These are phyloP conservation scores for Drepana arcuata DNA, from an alignment of 1,140 invertebrate species.

Conservation along the genomic window DNA sequence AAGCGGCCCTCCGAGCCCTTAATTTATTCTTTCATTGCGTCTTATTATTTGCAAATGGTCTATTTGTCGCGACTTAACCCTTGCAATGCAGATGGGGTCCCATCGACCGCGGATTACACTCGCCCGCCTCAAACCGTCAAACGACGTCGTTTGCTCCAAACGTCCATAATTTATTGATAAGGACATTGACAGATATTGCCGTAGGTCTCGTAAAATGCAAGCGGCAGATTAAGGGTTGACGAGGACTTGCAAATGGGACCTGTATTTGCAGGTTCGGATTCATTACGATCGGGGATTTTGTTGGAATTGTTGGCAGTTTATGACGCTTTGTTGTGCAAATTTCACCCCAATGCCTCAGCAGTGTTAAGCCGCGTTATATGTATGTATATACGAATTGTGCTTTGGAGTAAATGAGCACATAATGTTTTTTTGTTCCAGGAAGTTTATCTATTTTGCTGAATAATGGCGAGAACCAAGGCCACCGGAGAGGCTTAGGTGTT, in stretches of 20 bases:
- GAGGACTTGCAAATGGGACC: conserved; percentile 58
- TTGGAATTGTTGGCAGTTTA: conserved; percentile 33
- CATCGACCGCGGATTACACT: conserved; percentile 49
- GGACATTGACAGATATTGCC: conserved; percentile 70
- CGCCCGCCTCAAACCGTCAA: conserved; percentile 59
- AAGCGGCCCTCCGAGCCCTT: conserved; percentile 25
- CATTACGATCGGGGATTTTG: conserved; percentile 43
- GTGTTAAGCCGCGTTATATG: conserved; percentile 7
- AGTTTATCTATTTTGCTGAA: background rate
- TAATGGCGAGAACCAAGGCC: no score
- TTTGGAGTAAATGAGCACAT: background rate
- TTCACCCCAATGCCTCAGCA: conserved; percentile 7
- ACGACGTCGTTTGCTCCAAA: conserved; percentile 61
- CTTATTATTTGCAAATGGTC: conserved; percentile 72
- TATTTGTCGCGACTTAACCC: conserved; percentile 71
- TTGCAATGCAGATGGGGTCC: conserved; percentile 64
- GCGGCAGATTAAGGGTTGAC: conserved; percentile 61
- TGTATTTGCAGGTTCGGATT: conserved; percentile 40
- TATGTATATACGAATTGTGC: conserved; percentile 2
- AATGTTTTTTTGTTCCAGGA: background rate
- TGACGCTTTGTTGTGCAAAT: conserved; percentile 25
- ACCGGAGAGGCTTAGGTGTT: no score
- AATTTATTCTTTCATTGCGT: conserved; percentile 71
- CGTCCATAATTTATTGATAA: conserved; percentile 68
- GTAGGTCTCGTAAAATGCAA: conserved; percentile 63